A percentile compares a stretch with the other conserved stretches of the same genome.
These are phyloP conservation scores for Trichopria drosophilae DNA, from an alignment of 2,888 invertebrate genomes.

Conservation along the genomic window DNA sequence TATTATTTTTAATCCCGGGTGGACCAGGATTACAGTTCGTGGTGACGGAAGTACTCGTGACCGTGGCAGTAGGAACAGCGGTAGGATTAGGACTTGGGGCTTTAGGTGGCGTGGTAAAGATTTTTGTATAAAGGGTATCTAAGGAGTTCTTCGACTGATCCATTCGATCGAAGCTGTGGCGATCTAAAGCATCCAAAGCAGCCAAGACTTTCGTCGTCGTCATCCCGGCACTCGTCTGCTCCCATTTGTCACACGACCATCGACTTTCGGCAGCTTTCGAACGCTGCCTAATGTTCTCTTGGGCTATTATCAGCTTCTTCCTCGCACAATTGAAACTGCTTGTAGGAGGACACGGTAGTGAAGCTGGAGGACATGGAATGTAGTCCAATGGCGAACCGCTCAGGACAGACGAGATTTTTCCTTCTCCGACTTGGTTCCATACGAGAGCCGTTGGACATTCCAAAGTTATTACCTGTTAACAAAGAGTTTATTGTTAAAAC, in stretches of 20 bases:
- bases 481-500: no score
- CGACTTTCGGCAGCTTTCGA: constrained; percentile 90
- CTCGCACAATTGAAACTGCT: constrained; percentile 57
- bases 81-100: no score
- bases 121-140: constrained; percentile 83
- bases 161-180: constrained; percentile 90
- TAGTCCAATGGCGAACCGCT: constrained; percentile 94
- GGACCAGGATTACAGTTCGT: no score
- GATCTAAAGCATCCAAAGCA: constrained; percentile 89
- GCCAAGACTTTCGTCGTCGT: constrained; percentile 77
- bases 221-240: constrained; percentile 79
- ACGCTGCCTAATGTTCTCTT: constrained; percentile 81
- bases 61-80: no score
- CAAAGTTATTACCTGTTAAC: constrained; percentile 71
- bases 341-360: constrained; percentile 67
- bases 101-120: constrained; percentile 64
- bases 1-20: no score
- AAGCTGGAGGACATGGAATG: constrained; percentile 85
- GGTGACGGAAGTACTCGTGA: no score
- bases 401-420: constrained; percentile 70
- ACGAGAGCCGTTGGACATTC: constrained; percentile 92
- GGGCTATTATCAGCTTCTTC: constrained; percentile 71
- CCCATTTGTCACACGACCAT: constrained; percentile 97
- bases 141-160: constrained; percentile 84
- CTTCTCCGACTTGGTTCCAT: constrained; percentile 88